Conservation (phyloP, 2,797 vertebrate species). For the Lepilemur septentrionalis region DNA sequence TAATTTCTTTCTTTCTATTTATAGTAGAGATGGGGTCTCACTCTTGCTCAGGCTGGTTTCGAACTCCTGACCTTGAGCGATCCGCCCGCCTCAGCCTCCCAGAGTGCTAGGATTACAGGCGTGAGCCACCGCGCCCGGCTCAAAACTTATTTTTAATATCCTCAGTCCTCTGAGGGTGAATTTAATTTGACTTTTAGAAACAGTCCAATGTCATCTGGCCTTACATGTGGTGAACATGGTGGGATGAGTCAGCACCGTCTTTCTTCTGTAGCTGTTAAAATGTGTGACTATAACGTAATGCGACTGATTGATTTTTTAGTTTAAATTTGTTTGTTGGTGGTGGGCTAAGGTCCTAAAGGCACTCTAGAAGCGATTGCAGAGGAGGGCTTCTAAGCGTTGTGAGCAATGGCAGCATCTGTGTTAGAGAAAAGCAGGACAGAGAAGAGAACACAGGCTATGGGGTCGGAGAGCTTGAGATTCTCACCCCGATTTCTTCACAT, state of each 20-base stretch:
- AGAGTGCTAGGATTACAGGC: no score
- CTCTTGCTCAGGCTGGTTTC: no score
- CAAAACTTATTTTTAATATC: slow-evolving; percentile 57
- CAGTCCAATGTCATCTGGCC: slow-evolving; percentile 55
- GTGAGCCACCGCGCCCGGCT: no score
- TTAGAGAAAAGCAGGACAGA: not conserved
- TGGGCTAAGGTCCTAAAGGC: not conserved
- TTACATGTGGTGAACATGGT: slow-evolving; percentile 52
- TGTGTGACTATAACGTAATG: not conserved
- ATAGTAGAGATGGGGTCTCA: no score
- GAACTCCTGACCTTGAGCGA: no score
- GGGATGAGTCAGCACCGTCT: slow-evolving; percentile 17
- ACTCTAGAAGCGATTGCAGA: not conserved
- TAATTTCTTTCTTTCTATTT: no score
- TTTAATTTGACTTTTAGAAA: slow-evolving; percentile 64
- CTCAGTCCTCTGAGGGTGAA: slow-evolving; percentile 31
- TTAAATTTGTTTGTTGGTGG: not conserved
- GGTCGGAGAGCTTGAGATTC: not conserved
- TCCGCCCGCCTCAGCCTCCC: no score
- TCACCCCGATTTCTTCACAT: not conserved
- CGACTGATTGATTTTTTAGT: rapidly evolving
- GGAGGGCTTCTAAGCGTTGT: not conserved
- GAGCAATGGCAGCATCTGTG: not conserved
- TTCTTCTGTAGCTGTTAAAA: slow-evolving; percentile 37
- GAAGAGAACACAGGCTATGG: not conserved